Evolutionary conservation across 2,888 invertebrate genomes (phyloP), one percentile per base, ranked within the genome.

Genomic region (Strigamia maritima): DNA sequence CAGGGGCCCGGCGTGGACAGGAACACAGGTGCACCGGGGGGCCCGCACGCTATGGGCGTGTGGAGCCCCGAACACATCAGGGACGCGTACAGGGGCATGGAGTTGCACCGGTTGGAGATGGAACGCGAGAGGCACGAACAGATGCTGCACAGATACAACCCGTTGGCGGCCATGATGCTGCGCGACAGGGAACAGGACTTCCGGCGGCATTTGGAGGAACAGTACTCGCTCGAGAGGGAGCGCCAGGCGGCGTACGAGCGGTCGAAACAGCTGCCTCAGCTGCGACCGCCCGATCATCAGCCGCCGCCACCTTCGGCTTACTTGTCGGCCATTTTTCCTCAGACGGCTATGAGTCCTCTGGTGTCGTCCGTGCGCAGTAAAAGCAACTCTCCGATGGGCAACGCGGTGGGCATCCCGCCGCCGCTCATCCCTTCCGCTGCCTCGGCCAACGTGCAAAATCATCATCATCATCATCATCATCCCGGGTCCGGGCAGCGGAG

Each of bases 341-440:
- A 78, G 19, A 77, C 76, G 19, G 44, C 44, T 16, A 65, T 79
- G 76, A 77, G 76, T 76, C 76, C 76, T 6, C 40, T 79, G 24
- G 79, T 81, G 26, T 40, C 76, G 28, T 70, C 35, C 12, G 80
- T 70, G 54, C 35, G 80, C 40, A 79, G 79, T 35, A 81, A 81
- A 70, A 81, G 79, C 54, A 79, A 80, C 44, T 81, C 81, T n/a
- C 81, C 81, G n/a, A 26, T 81, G 75, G 44, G 44, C 44, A 80
- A 80, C 31, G 75, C 78, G 10, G 70, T 80, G 26, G 80, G 78
- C 12, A 75, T 78, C 10, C 80, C 80, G 2, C 81, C 81, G 16
- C 81, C 81, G 19, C 79, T 81, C 22, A 81, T 81, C 19, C 80
- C 81, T 49, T 81, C 81, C 24, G 79, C 80, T 16, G 40, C 74